Conservation (phyloP, 2,797 vertebrate genomes). For the Notamacropus eugenii region DNA sequence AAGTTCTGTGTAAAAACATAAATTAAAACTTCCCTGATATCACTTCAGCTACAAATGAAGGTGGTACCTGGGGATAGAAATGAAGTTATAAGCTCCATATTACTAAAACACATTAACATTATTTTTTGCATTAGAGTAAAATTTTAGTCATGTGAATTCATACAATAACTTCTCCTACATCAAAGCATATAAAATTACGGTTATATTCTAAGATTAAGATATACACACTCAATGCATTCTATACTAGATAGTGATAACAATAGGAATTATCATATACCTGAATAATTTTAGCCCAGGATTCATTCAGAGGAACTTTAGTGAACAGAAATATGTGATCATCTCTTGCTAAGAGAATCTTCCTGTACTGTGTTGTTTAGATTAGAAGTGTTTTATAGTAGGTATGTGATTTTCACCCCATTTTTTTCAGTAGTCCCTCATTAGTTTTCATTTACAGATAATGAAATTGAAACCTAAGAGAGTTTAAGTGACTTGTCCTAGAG, state of each 20-base stretch:
- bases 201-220: constrained; percentile 10
- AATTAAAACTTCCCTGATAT: constrained; percentile 1
- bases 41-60: constrained; percentile 9
- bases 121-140: constrained; percentile 23
- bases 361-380: constrained; percentile 12
- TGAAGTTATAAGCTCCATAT: not conserved
- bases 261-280: not conserved
- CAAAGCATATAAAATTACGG: constrained; percentile 31
- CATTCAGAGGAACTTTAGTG: constrained; percentile 24
- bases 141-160: not conserved
- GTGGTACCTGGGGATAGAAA: not conserved
- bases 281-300: not conserved
- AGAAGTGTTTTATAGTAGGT: constrained; percentile 21
- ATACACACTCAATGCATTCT: not conserved
- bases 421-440: not conserved
- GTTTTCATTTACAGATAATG: not conserved
- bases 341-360: constrained; percentile 2
- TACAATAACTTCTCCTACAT: not conserved
- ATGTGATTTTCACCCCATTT: not conserved
- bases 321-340: not conserved
- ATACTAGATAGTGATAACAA: not conserved
- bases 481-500: not conserved
- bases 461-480: not conserved
- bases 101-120: not conserved
- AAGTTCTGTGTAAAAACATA: not conserved